A percentile compares a stretch with the other conserved stretches of the same genome.
Evolutionary conservation across 1,140 invertebrate genomes (phyloP).

Genomic region (Zaprionus nigranus): DNA sequence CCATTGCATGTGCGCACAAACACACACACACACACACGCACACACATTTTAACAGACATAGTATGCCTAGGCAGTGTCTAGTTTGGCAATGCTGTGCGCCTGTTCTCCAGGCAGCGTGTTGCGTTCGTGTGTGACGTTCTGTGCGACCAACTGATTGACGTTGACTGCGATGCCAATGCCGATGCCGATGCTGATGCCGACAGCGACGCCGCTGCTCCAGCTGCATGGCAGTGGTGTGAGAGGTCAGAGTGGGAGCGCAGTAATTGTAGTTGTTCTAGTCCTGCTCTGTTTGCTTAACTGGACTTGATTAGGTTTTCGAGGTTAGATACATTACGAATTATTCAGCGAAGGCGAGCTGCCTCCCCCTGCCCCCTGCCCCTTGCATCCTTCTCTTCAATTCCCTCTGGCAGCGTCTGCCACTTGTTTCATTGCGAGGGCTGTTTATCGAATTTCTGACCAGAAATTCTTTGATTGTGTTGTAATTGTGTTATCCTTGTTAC

Average conservation of each 20-base stretch:
- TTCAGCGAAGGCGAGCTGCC: constrained; percentile 49
- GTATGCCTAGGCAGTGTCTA: neutral
- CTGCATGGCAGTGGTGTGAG: neutral
- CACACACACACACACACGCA: constrained; percentile 9
- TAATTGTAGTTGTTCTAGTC: constrained; percentile 60
- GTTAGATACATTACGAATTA: constrained; percentile 80
- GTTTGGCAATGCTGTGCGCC: constrained; percentile 62
- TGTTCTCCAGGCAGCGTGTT: constrained; percentile 73
- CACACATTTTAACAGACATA: no score
- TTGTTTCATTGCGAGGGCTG: constrained; percentile 57
- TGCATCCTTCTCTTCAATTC: neutral
- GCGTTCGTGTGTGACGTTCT: constrained; percentile 84
- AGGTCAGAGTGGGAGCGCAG: constrained; percentile 22
- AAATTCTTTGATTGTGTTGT: constrained; percentile 72
- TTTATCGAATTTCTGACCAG: constrained; percentile 49
- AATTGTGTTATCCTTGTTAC: constrained; percentile 68
- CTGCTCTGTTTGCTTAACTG: constrained; percentile 70
- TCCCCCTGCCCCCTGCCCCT: neutral
- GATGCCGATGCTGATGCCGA: constrained; percentile 1
- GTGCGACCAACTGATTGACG: constrained; percentile 64
- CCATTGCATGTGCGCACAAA: constrained; percentile 67
- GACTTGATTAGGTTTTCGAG: constrained; percentile 80
- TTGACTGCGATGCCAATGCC: constrained; percentile 35
- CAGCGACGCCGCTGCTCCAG: neutral
- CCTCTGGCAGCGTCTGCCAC: constrained; percentile 36